Conservation (phyloP, 1,140 invertebrate genomes). For the Ceratosolen fusciceps region DNA sequence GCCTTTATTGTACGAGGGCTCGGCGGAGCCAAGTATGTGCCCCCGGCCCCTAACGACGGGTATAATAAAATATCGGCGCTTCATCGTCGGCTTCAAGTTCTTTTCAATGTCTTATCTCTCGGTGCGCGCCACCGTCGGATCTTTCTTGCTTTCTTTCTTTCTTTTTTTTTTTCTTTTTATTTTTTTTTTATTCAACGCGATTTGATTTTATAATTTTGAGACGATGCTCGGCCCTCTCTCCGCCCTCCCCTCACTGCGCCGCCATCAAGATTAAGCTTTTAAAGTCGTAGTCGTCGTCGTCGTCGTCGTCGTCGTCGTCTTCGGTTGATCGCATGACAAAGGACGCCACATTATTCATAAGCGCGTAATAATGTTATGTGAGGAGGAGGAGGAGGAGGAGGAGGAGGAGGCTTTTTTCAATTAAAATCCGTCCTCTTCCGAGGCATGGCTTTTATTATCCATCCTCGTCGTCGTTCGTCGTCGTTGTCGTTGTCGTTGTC, state of each 20-base stretch:
- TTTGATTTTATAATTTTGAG: constrained; percentile 28
- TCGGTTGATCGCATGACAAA: too few species aligned
- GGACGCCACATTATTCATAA: not conserved
- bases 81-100: not conserved
- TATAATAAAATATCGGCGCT: constrained; percentile 11
- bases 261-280: constrained; percentile 10
- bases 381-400: too few species aligned
- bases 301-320: too few species aligned
- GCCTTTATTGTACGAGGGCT: not conserved
- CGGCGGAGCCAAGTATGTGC: not conserved
- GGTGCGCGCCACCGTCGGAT: not conserved
- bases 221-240: too few species aligned
- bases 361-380: not conserved
- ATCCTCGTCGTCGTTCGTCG: not conserved
- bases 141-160: too few species aligned
- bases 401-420: constrained; percentile 6
- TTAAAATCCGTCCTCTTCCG: too few species aligned
- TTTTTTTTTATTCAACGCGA: not conserved
- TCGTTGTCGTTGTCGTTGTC: too few species aligned
- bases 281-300: not conserved
- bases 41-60: not conserved
- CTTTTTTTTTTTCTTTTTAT: too few species aligned
- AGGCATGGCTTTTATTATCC: not conserved
- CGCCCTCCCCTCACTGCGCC: too few species aligned
- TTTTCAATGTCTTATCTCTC: not conserved